Base-by-base conservation (phyloP, 2,113 vertebrate genomes). In the Laticauda colubrina region DNA sequence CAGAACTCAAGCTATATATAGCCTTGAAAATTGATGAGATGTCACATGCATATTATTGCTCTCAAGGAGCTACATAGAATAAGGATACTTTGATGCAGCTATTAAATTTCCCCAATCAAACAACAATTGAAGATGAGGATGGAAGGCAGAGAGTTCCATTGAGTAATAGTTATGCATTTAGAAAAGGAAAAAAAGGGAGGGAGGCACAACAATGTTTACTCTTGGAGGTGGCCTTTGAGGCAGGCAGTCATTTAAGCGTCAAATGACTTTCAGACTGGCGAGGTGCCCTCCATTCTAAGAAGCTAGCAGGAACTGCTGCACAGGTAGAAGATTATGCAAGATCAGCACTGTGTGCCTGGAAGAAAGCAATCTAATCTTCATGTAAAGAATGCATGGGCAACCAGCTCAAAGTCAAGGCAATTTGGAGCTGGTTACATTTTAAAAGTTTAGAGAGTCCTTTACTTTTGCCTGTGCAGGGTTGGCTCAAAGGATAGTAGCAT, bases 311-410 rank as follows among this genome's bases (percentile, higher is more conserved):
- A 93, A 92, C 92, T 55, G 90, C 91, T 90, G 94, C 95, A 95
- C 95, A 96, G 93, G 93, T 96, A 94, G 95, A 81, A 95, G 94
- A 97, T 94, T 94, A 93, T 95, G 1, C 91, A 56, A 90, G 94
- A 97, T 96, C 96, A 92, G 95, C 94, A 93, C 93, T 92, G 92
- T 89, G 89, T 95, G 95, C 95, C 96, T 95, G 92, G 48, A 94
- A 88, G 92, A 93, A 96, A 96, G 93, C 95, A 96, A 97, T 96
- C 96, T 96, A 94, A 96, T 97, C 96, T 95, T 95, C 94, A 96
- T 96, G 93, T 97, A 95, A 96, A 94, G 95, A 97, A 96, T 93
- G 94, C 92, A 93, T 0, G 0, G 95, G 85, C 92, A 96, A 94
- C 96, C 94, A 90, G 95, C 88, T 96, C 96, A 96, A 96, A 94